Base-by-base conservation (phyloP, 2,797 vertebrate species). In the Brotula barbata region DNA sequence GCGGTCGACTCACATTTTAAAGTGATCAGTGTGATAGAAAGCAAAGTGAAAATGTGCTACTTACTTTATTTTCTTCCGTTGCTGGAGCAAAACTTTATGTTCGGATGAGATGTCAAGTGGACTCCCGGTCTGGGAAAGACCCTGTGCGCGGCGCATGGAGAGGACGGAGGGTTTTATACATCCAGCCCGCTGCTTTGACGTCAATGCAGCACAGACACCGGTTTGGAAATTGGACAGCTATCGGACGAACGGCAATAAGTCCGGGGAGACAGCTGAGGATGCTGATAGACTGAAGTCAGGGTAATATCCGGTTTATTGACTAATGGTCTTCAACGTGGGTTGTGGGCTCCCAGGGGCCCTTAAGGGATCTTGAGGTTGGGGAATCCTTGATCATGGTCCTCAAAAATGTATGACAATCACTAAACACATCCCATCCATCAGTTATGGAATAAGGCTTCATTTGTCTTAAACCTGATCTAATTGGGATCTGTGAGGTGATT, bases 171-270 rank as follows among this genome's bases (percentile, higher is more conserved):
- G 79, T 93, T 95, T 92, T 94, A 94, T 92, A 88, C 86, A 73
- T 81, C 89, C 88, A 79, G 80, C 75, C 75, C 62, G 87, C 80
- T 65, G 75, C 76, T 79, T 77, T 95, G 94, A 95, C 94, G 94
- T 95, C 94, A 95, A 88, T 70, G 72, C 60, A 87, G 82, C 77
- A 65, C 87, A 84, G 58, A 83, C 73, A 86, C 74, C 60, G 85
- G 64, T 71, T 51, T 88, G 91, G 88, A 88, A 86, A 88, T 62
- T 75, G 83, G 86, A 77, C 74, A 76, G 64, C 45, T 61, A 68
- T 51, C 63, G 61, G 82, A 64, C 45, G 37, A 58, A 44, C 61
- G 49, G 61, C 47, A 50, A 52, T 33, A 17, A 21, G 57, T 58
- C 73, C 61, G 1, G 53, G 57, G 60, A 53, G 71, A 65, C 62